Conservation (phyloP, 2,797 vertebrate genomes). For the Eutrigla gurnardus region DNA sequence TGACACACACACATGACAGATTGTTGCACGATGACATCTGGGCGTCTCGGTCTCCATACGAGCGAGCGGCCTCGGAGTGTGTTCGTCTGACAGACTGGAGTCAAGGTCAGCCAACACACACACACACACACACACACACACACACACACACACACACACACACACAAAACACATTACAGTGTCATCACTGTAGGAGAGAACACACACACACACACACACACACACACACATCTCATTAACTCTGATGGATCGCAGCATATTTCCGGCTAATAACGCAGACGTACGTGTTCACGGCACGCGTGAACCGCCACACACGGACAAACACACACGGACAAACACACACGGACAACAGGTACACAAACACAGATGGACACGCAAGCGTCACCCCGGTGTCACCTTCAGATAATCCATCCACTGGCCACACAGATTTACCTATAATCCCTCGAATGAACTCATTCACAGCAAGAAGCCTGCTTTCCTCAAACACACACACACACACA, state of each 20-base stretch:
- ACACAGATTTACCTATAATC: constrained; percentile 79
- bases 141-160: constrained; percentile 30
- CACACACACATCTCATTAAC: constrained; percentile 70
- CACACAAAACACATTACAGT: constrained; percentile 34
- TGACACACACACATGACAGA: constrained; percentile 55
- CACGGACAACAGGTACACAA: constrained; percentile 16
- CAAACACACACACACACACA: constrained; percentile 27
- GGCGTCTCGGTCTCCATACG: constrained; percentile 66
- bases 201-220: constrained; percentile 28
- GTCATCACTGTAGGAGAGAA: constrained; percentile 47
- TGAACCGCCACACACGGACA: constrained; percentile 31
- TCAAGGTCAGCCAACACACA: constrained; percentile 76
- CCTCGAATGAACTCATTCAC: constrained; percentile 77
- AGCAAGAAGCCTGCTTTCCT: constrained; percentile 42
- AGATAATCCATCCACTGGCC: constrained; percentile 73
- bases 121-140: constrained; percentile 21
- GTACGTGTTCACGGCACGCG: constrained; percentile 52
- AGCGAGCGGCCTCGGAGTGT: constrained; percentile 45
- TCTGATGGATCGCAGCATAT: constrained; percentile 76
- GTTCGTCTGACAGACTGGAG: constrained; percentile 64
- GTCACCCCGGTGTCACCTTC: constrained; percentile 76
- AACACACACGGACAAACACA: constrained; percentile 15
- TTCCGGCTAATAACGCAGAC: constrained; percentile 68
- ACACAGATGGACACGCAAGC: constrained; percentile 67
- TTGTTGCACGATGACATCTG: constrained; percentile 68